A percentile compares a stretch with the other conserved stretches of the same genome.
These are phyloP conservation scores for Penelope pileata DNA, from an alignment of 2,113 vertebrate genomes.

Conservation along the genomic window DNA sequence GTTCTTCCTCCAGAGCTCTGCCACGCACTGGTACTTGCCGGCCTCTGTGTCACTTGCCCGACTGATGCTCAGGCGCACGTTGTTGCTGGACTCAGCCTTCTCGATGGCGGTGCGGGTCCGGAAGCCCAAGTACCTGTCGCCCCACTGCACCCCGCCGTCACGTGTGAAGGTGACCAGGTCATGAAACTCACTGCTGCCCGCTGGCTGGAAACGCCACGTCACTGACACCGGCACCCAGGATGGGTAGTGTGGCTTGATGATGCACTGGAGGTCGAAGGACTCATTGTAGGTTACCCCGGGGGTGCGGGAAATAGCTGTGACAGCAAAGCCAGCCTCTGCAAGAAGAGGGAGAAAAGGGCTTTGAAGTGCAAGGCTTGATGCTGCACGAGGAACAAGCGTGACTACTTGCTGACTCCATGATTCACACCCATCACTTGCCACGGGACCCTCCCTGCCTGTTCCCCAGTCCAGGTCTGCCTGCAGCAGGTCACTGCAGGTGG, in stretches of 20 bases:
- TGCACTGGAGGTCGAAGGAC: constrained; percentile 94
- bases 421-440: neutral
- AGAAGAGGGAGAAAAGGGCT: neutral
- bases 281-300: constrained; percentile 91
- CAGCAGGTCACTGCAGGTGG: neutral
- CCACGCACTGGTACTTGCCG: constrained; percentile 94
- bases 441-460: neutral
- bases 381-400: neutral
- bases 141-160: constrained; percentile 93
- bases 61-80: constrained; percentile 92
- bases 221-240: constrained; percentile 88
- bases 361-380: neutral
- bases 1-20: constrained; percentile 90
- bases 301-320: constrained; percentile 94
- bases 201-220: constrained; percentile 93
- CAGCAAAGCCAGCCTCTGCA: constrained; percentile 89
- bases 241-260: constrained; percentile 93
- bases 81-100: constrained; percentile 91
- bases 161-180: constrained; percentile 94
- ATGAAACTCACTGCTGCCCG: constrained; percentile 80
- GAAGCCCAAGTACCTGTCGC: constrained; percentile 82
- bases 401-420: accelerated
- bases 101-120: constrained; percentile 92
- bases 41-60: constrained; percentile 90
- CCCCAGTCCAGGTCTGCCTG: neutral